phyloP scores from a whole-genome alignment of 1,140 invertebrate genomes.

The Anthonomus grandis region DNA sequence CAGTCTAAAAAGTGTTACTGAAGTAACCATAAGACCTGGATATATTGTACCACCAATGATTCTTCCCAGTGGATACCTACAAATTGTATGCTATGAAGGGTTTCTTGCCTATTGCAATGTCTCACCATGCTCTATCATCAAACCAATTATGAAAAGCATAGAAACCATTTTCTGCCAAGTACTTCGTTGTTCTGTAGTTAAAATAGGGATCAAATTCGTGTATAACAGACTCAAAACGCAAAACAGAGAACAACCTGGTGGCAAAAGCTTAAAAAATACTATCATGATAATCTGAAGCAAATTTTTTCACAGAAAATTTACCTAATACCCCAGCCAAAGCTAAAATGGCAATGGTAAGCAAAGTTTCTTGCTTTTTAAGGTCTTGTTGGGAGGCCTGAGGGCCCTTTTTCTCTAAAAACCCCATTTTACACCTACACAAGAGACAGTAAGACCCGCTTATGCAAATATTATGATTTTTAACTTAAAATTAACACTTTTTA shows the following conservation, averaged over 20 bases:
- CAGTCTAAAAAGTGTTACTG: constrained; percentile 85
- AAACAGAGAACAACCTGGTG: constrained; percentile 91
- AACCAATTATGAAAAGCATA: constrained; percentile 99
- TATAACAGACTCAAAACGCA: constrained; percentile 96
- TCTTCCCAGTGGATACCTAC: constrained; percentile 24
- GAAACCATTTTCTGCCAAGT: constrained; percentile 92
- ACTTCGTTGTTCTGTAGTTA: constrained; percentile 96
- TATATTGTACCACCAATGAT: constrained; percentile 83
- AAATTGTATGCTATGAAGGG: not conserved
- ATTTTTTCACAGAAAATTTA: constrained; percentile 59
- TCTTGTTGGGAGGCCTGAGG: constrained; percentile 44
- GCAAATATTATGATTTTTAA: too few species aligned
- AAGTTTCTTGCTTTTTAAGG: constrained; percentile 91
- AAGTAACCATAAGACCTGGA: constrained; percentile 96
- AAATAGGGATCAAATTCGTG: constrained; percentile 99
- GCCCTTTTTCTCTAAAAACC: constrained; percentile 42
- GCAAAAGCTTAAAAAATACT: constrained; percentile 86
- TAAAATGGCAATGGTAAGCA: constrained; percentile 88
- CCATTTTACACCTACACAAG: constrained; percentile 21
- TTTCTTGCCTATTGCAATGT: constrained; percentile 57
- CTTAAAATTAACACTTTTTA: too few species aligned
- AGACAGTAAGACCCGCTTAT: too few species aligned
- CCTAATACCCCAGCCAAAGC: constrained; percentile 89
- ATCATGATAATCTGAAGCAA: too few species aligned
- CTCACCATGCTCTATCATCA: constrained; percentile 98